Conservation (phyloP, 2,113 vertebrate genomes). For the Coptodon rendalli region DNA sequence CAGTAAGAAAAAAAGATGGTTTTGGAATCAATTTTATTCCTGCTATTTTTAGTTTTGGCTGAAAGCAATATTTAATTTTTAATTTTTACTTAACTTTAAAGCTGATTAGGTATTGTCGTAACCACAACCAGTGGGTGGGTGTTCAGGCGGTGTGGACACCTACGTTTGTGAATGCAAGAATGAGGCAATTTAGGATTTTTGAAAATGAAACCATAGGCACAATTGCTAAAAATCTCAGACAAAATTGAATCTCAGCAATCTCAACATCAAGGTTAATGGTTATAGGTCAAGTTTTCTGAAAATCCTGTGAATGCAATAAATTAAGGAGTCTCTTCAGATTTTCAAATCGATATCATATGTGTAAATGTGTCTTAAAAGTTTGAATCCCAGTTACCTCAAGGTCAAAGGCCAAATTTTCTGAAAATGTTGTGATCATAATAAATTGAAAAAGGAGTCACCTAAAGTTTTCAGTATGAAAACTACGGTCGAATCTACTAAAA, state of each 20-base stretch:
- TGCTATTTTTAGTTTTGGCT: not conserved
- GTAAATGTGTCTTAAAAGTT: not conserved
- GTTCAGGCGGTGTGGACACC: not conserved
- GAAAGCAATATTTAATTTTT: not conserved
- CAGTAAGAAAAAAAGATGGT: not conserved
- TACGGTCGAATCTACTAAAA: not conserved
- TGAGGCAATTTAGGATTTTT: not conserved
- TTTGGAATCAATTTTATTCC: not conserved
- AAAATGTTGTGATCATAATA: not conserved
- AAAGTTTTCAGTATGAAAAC: not conserved
- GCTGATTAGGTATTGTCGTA: not conserved
- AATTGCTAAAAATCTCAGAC: not conserved
- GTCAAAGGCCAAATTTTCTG: not conserved
- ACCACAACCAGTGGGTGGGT: not conserved
- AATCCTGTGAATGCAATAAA: not conserved
- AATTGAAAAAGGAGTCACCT: not conserved
- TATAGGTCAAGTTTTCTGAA: not conserved
- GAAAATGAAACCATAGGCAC: not conserved
- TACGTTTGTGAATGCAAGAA: not conserved
- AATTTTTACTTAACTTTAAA: not conserved
- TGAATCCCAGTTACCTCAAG: not conserved
- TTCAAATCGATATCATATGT: not conserved
- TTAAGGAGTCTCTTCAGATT: not conserved
- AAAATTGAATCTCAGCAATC: not conserved
- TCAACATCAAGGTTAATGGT: not conserved